Percentiles rank a stretch among this genome's conserved stretches.
phyloP scores from a whole-genome alignment of 1,140 invertebrate species.

The Caenorhabditis brenneri region DNA sequence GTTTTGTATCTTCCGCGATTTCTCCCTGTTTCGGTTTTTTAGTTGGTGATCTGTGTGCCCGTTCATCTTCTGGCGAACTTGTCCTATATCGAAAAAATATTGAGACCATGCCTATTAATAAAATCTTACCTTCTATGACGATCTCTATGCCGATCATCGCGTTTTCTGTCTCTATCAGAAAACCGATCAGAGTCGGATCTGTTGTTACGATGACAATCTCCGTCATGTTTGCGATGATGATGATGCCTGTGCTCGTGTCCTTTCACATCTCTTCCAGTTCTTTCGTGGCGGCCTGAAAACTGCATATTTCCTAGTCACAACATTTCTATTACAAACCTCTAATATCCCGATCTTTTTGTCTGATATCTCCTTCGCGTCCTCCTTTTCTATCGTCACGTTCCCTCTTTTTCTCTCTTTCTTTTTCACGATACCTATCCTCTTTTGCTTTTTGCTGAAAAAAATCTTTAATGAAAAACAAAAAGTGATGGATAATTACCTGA shows the following conservation, averaged over 20 bases:
- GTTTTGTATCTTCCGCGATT: not conserved
- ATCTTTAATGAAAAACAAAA: not conserved
- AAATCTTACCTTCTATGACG: constrained; percentile 15
- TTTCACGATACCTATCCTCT: constrained; percentile 22
- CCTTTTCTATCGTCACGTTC: not conserved
- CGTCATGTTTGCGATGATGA: constrained; percentile 11
- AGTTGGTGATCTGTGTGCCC: not conserved
- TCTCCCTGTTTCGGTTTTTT: not conserved
- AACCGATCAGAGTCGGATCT: not conserved
- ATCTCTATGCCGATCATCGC: not conserved
- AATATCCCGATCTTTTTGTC: not conserved
- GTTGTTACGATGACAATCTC: not conserved
- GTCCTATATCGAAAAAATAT: not conserved
- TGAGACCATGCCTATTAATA: no score
- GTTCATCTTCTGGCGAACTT: not conserved
- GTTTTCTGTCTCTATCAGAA: not conserved
- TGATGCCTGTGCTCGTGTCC: not conserved
- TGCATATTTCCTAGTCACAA: no score
- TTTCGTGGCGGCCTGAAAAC: no score
- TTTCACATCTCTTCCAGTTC: not conserved
- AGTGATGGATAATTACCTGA: not conserved
- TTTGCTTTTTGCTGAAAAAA: constrained; percentile 8
- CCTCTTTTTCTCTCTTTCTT: not conserved
- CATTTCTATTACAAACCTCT: no score
- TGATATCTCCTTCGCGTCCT: not conserved